These are phyloP conservation scores for Bibio marci DNA, from an alignment of 2,888 invertebrate genomes.

Conservation along the genomic window DNA sequence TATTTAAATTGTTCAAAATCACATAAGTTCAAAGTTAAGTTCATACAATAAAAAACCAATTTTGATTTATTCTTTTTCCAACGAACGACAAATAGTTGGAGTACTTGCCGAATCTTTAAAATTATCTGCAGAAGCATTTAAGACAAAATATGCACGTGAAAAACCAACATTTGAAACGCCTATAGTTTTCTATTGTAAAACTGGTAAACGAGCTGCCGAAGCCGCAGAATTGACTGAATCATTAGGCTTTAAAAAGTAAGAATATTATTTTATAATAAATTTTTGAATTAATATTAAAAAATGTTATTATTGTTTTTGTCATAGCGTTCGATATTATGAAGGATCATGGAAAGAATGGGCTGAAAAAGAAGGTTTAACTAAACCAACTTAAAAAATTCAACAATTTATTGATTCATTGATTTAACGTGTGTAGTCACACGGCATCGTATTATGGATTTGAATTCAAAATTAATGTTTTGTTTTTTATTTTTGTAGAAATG, in stretches of 20 bases:
- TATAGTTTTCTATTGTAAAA: constrained; percentile 27
- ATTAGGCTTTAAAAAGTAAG: constrained; percentile 11
- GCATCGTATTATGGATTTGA: too few relatives aligned
- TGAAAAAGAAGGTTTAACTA: constrained; percentile 20
- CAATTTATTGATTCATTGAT: too few relatives aligned
- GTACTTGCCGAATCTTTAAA: not conserved
- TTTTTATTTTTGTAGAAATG: too few relatives aligned
- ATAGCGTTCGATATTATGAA: constrained; percentile 19
- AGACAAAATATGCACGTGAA: constrained; percentile 33
- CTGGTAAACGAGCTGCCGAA: constrained; percentile 6
- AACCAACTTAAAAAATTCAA: too few relatives aligned
- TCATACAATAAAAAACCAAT: too few relatives aligned
- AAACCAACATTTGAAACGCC: constrained; percentile 41
- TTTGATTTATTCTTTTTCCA: too few relatives aligned
- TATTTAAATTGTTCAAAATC: too few relatives aligned
- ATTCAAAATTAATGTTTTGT: too few relatives aligned
- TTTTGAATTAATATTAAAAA: not conserved
- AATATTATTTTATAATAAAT: too few relatives aligned
- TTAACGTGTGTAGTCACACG: too few relatives aligned
- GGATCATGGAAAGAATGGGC: constrained; percentile 27
- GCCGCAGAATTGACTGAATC: constrained; percentile 2
- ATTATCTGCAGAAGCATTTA: constrained; percentile 31
- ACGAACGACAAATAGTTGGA: not conserved
- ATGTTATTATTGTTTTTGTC: not conserved
- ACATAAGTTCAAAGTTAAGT: too few relatives aligned